Evolutionary conservation across 2,113 vertebrate species (phyloP).

Genomic region (Albula goreensis): DNA sequence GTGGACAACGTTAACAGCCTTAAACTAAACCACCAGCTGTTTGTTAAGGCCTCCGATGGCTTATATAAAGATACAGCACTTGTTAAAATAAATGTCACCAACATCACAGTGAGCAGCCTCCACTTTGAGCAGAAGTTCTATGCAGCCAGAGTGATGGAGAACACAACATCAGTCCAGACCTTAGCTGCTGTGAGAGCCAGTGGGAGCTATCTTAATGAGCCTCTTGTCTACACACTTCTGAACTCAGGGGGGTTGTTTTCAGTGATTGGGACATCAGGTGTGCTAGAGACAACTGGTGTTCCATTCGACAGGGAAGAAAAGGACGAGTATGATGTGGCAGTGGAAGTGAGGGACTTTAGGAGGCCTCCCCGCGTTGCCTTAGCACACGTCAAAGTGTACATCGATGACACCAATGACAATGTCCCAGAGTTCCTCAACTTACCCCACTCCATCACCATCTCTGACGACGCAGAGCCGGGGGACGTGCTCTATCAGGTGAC

Average conservation of each 20-base stretch:
- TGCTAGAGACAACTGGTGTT: constrained; percentile 82
- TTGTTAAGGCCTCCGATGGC: constrained; percentile 80
- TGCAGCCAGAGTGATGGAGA: constrained; percentile 75
- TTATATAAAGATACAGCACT: constrained; percentile 76
- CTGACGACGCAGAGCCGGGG: constrained; percentile 85
- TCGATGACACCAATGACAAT: constrained; percentile 91
- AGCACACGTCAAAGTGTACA: constrained; percentile 76
- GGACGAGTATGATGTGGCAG: constrained; percentile 74
- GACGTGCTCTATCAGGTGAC: constrained; percentile 90
- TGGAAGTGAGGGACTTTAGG: constrained; percentile 82
- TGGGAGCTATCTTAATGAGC: constrained; percentile 85
- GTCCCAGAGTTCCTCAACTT: constrained; percentile 82
- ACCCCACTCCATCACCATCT: constrained; percentile 82
- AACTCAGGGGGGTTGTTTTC: constrained; percentile 80
- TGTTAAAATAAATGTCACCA: constrained; percentile 76
- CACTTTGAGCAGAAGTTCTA: constrained; percentile 74
- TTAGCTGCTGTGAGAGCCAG: constrained; percentile 74
- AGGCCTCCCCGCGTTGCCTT: constrained; percentile 78
- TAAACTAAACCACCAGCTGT: constrained; percentile 67
- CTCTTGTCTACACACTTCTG: constrained; percentile 78
- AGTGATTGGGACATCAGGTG: constrained; percentile 78
- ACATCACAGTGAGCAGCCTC: constrained; percentile 66
- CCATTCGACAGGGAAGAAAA: constrained; percentile 83
- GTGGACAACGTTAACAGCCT: constrained; percentile 71
- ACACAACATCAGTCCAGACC: constrained; percentile 67